Evolutionary conservation across 2,797 vertebrate genomes (phyloP), one percentile per base, ranked within the genome.

Genomic region (Acrossocheilus fasciatus): DNA sequence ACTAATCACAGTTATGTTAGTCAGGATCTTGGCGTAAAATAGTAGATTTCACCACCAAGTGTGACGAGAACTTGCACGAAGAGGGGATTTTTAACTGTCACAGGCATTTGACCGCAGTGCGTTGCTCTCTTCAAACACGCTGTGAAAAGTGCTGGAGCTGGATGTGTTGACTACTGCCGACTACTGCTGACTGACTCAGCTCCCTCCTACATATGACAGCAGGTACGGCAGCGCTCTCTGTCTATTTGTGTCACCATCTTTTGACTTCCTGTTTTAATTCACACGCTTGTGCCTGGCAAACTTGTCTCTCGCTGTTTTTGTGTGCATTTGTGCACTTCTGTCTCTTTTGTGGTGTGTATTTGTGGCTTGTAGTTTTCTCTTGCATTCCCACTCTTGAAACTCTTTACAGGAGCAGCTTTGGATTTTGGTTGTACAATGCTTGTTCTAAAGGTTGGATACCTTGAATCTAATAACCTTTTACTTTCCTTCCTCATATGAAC

Each of bases 181-280:
- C 62, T 68, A 68, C 30, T 68, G 69, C 69, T 86, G 78, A 74
- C 78, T 75, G 69, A 86, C 54, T 81, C 54, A 30, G 78, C 43
- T 81, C 57, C 78, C 69, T 81, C 78, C 54, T 81, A 75, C 69
- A 81, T 81, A n/a, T 75, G 84, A 66, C 78, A 57, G 78, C 77
- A 62, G 77, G 69, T 79, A 78, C 30, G 57, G 23, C 68, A 52
- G 68, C 4, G 20, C 59, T 81, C 59, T 80, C 20, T 82, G 62
- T 82, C 72, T 66, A 79, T 86, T 79, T 62, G 41, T 84, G 66
- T 80, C 86, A 62, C 50, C 34, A 11, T 81, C 59, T 83, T 69
- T 57, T n/a, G 41, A 77, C 62, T 85, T 70, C 6, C 50, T 57
- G 64, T 69, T 77, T 69, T 68, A 70, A 68, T 85, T 85, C 75